These are phyloP conservation scores for Clarias fuscus DNA, from an alignment of 2,797 vertebrate species.

Conservation along the genomic window DNA sequence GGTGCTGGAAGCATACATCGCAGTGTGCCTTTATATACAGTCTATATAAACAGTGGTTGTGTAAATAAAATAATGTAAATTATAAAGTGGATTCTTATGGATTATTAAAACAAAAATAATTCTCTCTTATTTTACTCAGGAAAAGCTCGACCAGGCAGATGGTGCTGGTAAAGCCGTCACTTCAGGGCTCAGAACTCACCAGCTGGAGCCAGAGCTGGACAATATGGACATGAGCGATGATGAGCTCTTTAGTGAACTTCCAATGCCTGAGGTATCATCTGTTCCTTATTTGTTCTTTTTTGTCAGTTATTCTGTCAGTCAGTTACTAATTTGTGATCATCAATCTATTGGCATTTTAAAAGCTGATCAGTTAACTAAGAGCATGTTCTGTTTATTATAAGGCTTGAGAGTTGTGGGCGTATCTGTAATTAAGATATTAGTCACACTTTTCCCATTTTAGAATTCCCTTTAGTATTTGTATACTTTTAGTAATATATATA, in stretches of 20 bases:
- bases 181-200: background rate
- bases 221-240: conserved; percentile 58
- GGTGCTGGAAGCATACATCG: background rate
- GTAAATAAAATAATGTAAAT: background rate
- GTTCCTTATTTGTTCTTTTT: background rate
- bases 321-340: background rate
- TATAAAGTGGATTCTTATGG: background rate
- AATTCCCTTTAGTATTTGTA: background rate
- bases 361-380: background rate
- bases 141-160: background rate
- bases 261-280: conserved; percentile 60
- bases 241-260: conserved; percentile 56
- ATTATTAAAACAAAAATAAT: background rate
- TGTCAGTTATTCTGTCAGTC: background rate
- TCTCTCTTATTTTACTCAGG: conserved; percentile 1
- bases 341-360: background rate
- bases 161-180: background rate
- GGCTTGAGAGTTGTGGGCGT: background rate
- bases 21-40: background rate
- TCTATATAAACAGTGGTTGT: background rate
- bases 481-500: background rate
- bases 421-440: background rate
- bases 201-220: conserved; percentile 27
- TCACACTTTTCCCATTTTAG: background rate
- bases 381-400: background rate